Conservation (phyloP, 92 coral and sea anemone genomes). For the Parazoanthus darwini region DNA sequence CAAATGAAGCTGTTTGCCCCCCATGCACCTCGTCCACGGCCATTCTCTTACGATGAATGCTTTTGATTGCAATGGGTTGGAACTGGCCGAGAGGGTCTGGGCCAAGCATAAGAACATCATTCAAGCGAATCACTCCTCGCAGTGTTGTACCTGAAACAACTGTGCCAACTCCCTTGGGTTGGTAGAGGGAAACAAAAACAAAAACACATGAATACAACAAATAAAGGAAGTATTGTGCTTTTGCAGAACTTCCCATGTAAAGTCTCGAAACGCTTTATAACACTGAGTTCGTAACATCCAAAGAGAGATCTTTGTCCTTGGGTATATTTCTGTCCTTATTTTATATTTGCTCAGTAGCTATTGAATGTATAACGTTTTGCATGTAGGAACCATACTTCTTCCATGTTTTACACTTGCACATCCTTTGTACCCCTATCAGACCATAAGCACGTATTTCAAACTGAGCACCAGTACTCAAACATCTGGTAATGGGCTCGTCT, state of each 20-base stretch:
- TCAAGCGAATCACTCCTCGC: conserved; percentile 87
- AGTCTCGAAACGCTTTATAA: neutral
- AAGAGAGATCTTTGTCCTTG: neutral
- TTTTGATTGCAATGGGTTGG: conserved; percentile 86
- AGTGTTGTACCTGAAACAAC: conserved; percentile 98
- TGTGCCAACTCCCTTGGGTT: conserved; percentile 92
- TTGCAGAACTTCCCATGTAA: neutral
- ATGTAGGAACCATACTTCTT: no score
- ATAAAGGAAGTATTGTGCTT: neutral
- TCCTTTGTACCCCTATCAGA: no score
- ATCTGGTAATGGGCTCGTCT: neutral
- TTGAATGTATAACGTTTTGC: no score
- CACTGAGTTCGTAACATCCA: no score
- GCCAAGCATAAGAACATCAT: conserved; percentile 86
- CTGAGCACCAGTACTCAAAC: neutral
- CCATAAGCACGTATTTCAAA: no score
- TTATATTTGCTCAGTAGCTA: no score
- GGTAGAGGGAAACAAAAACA: neutral
- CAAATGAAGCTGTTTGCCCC: conserved; percentile 97
- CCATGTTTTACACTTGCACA: no score
- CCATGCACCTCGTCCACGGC: conserved; percentile 94
- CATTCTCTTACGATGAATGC: conserved; percentile 97
- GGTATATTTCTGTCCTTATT: no score
- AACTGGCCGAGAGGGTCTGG: conserved; percentile 99
- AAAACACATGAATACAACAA: neutral